Percentiles rank a stretch among this genome's conserved stretches.
Evolutionary conservation across 2,113 vertebrate genomes (phyloP).

Genomic region (Seriola rivoliana): DNA sequence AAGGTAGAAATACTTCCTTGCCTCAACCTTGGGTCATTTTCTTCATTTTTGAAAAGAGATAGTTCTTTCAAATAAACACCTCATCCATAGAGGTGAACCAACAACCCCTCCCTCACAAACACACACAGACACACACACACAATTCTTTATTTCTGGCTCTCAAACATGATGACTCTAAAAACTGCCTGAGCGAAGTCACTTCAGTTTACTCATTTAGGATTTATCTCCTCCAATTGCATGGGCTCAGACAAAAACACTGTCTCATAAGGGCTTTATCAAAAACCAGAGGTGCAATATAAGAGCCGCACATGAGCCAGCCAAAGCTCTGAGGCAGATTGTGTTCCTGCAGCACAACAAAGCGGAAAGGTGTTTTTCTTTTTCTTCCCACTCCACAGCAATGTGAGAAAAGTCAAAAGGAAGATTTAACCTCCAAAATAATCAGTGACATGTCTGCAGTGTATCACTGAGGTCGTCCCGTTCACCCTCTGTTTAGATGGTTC

Average conservation of each 20-base stretch:
- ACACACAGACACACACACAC: constrained; percentile 8
- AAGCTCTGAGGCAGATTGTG: constrained; percentile 44
- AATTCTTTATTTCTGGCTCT: constrained; percentile 57
- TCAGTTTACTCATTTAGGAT: constrained; percentile 75
- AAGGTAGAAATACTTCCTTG: not conserved
- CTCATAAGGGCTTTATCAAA: constrained; percentile 67
- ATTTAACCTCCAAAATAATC: constrained; percentile 39
- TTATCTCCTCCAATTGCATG: constrained; percentile 54
- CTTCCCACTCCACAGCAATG: not conserved
- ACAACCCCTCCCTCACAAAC: not conserved
- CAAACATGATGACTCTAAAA: constrained; percentile 55
- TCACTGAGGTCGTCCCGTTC: constrained; percentile 11
- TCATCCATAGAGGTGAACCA: constrained; percentile 37
- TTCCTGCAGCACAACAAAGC: constrained; percentile 31
- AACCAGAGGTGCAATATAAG: constrained; percentile 51
- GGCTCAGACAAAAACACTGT: constrained; percentile 65
- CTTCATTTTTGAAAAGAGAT: constrained; percentile 34
- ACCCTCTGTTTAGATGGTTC: not conserved
- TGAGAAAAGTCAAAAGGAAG: constrained; percentile 32
- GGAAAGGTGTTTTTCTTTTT: constrained; percentile 16
- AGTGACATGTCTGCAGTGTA: constrained; percentile 24
- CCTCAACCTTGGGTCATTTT: constrained; percentile 13
- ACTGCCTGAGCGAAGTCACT: constrained; percentile 60
- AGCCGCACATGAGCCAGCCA: constrained; percentile 55
- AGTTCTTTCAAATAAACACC: constrained; percentile 36